These are phyloP conservation scores for Synanthedon myopaeformis DNA, from an alignment of 2,888 invertebrate genomes.

Conservation along the genomic window DNA sequence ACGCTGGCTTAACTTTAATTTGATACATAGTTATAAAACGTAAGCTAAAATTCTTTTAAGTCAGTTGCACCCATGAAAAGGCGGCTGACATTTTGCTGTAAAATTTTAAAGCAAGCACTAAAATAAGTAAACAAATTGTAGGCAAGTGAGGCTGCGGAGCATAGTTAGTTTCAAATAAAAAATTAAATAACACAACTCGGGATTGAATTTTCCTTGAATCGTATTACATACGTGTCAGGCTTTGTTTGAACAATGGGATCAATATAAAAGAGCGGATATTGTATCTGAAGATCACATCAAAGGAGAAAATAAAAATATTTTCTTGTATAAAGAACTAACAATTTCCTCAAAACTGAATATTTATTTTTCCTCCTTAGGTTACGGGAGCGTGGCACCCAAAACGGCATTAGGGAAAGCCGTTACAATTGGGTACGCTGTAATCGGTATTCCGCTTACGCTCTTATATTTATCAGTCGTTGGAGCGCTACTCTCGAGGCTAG, in stretches of 20 bases:
- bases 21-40: no score
- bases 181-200: neutral
- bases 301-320: neutral
- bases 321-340: conserved; percentile 1
- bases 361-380: conserved; percentile 73
- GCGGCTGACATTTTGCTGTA: no score
- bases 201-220: neutral
- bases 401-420: conserved; percentile 92
- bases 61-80: no score
- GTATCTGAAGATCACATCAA: neutral
- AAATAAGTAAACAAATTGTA: no score
- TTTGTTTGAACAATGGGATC: neutral
- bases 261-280: neutral
- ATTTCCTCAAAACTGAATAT: conserved; percentile 2
- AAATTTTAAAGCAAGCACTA: no score
- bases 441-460: conserved; percentile 89
- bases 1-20: no score
- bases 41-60: no score
- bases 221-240: neutral
- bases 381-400: conserved; percentile 91
- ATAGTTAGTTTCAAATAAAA: neutral
- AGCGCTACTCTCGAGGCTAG: conserved; percentile 84
- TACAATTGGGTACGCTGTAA: conserved; percentile 88
- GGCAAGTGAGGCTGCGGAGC: no score
- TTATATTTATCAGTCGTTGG: conserved; percentile 90